phyloP scores from a whole-genome alignment of 2,888 invertebrate species.

The Melieria picta region DNA sequence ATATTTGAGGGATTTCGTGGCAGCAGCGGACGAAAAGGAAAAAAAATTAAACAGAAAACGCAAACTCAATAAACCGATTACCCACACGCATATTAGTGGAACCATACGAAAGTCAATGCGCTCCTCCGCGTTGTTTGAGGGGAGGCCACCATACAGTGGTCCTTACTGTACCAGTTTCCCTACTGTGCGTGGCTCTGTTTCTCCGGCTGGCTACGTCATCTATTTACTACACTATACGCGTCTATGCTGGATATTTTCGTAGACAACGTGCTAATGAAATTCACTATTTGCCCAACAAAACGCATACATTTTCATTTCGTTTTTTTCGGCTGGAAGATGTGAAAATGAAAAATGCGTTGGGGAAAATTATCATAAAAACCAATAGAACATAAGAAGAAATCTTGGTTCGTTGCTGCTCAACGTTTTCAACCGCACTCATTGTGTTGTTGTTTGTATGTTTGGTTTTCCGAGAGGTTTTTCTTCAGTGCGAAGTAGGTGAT shows the following conservation, averaged over 20 bases:
- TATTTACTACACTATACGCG: neutral
- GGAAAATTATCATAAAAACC: constrained; percentile 25
- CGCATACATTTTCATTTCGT: neutral
- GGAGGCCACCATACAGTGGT: neutral
- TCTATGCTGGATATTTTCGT: neutral
- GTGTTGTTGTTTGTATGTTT: neutral
- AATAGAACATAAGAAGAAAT: neutral
- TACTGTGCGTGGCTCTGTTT: neutral
- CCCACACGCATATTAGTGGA: constrained; percentile 2
- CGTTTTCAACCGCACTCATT: neutral
- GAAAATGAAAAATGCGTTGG: constrained; percentile 10
- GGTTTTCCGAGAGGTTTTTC: neutral
- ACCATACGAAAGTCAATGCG: neutral
- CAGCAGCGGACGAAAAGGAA: neutral
- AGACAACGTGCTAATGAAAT: constrained; percentile 21
- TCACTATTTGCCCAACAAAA: constrained; percentile 19
- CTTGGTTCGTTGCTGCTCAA: constrained; percentile 3
- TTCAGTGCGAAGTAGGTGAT: neutral
- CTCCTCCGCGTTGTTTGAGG: neutral
- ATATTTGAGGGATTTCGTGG: constrained; percentile 14
- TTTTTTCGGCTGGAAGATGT: constrained; percentile 7
- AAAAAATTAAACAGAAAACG: constrained; percentile 1
- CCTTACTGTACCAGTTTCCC: neutral
- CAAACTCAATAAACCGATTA: constrained; percentile 12
- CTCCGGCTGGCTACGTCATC: neutral